These are phyloP conservation scores for Rhynchonycteris naso DNA, from an alignment of 2,797 vertebrate species.

Conservation along the genomic window DNA sequence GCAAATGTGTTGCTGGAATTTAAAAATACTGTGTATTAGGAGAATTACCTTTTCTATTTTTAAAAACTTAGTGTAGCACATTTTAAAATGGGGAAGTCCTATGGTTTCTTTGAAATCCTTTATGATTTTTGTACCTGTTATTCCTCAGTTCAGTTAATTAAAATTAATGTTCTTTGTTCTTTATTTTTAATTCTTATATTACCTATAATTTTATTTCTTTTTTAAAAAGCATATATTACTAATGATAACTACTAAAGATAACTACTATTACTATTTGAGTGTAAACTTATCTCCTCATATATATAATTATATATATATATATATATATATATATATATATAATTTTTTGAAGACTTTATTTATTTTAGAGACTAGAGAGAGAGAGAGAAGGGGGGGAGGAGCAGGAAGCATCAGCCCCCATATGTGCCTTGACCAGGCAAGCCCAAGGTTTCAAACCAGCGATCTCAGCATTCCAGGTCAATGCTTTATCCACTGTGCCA, in stretches of 20 bases:
- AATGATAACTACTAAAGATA: not conserved
- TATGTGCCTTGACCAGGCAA: too few species aligned
- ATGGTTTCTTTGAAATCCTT: conserved; percentile 36
- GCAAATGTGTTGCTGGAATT: not conserved
- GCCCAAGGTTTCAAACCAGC: too few species aligned
- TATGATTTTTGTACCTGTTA: not conserved
- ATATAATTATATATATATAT: too few species aligned
- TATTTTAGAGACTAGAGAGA: too few species aligned
- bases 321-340: too few species aligned
- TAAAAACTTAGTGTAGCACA: not conserved
- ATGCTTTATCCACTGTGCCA: too few species aligned
- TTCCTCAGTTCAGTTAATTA: not conserved
- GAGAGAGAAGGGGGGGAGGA: too few species aligned
- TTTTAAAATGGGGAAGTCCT: not conserved
- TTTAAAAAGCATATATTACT: not conserved
- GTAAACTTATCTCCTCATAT: not conserved
- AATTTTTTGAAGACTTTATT: too few species aligned
- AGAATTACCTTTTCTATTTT: not conserved
- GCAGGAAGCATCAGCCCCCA: too few species aligned
- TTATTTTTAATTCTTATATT: not conserved
- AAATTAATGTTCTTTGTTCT: not conserved
- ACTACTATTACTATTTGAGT: not conserved
- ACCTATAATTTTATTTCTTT: conserved; percentile 26
- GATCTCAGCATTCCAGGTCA: too few species aligned
- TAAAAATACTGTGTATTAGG: not conserved